A percentile compares a stretch with the other conserved stretches of the same genome.
Evolutionary conservation across 2,797 vertebrate species (phyloP).

Genomic region (Pseudochirops corinnae): DNA sequence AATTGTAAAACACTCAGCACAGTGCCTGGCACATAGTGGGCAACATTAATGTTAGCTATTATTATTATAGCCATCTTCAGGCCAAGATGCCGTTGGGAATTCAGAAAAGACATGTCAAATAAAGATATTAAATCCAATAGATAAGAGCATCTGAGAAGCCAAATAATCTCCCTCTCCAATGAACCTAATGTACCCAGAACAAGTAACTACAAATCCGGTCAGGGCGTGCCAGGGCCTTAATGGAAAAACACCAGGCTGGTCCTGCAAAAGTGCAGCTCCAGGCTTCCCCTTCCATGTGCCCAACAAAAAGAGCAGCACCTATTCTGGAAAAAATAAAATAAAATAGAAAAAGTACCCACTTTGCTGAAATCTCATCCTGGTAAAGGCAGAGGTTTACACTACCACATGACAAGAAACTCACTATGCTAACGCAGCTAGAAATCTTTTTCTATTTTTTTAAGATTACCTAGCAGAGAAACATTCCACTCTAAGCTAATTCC

Average conservation of each 20-base stretch:
- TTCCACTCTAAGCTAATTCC: slow-evolving; percentile 48
- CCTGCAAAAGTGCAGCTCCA: slow-evolving; percentile 43
- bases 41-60: slow-evolving; percentile 6
- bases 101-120: slow-evolving; percentile 37
- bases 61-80: slow-evolving; percentile 44
- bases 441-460: slow-evolving; percentile 23
- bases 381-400: not conserved
- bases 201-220: slow-evolving; percentile 50
- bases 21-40: slow-evolving; percentile 22
- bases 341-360: slow-evolving; percentile 40
- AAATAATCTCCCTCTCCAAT: slow-evolving; percentile 37
- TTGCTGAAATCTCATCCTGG: slow-evolving; percentile 5
- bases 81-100: slow-evolving; percentile 21
- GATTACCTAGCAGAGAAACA: slow-evolving; percentile 12
- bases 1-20: not conserved
- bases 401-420: not conserved
- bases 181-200: slow-evolving; percentile 47
- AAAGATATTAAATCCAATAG: slow-evolving; percentile 53
- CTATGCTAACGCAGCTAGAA: slow-evolving; percentile 6
- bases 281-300: slow-evolving; percentile 35
- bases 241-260: slow-evolving; percentile 69
- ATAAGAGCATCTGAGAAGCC: slow-evolving; percentile 62
- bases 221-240: slow-evolving; percentile 43
- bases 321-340: not conserved
- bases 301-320: slow-evolving; percentile 38